phyloP scores from a whole-genome alignment of 2,113 vertebrate genomes.

The Gallinago media region DNA sequence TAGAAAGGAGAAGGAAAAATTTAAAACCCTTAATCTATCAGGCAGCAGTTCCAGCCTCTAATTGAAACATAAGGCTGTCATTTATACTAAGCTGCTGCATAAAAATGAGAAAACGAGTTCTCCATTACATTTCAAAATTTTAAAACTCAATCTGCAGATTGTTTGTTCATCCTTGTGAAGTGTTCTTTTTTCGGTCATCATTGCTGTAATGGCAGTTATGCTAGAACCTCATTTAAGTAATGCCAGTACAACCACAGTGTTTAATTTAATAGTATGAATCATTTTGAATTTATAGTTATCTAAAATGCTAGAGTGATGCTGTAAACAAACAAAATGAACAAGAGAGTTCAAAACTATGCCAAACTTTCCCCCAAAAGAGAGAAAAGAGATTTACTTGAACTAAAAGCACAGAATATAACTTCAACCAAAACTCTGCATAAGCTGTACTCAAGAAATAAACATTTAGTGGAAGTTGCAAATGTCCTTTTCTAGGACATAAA shows the following conservation, averaged over 20 bases:
- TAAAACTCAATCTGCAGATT: not conserved
- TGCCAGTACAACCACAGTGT: conserved; percentile 14
- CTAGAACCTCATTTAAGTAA: not conserved
- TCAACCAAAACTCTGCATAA: not conserved
- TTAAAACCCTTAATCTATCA: not conserved
- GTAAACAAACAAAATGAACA: conserved; percentile 13
- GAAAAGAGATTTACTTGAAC: not conserved
- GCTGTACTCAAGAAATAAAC: not conserved
- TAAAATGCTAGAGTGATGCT: not conserved
- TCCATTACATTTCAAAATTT: not conserved
- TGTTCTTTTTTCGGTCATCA: not conserved
- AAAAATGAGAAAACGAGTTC: not conserved
- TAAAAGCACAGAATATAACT: not conserved
- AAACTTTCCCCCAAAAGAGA: not conserved
- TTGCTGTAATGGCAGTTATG: not conserved
- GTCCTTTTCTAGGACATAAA: not conserved
- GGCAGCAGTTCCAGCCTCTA: not conserved
- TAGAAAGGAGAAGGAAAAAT: not conserved
- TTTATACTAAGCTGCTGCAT: not conserved
- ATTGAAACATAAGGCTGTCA: not conserved
- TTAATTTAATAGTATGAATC: not conserved
- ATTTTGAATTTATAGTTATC: not conserved
- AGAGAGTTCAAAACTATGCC: not conserved
- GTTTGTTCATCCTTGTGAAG: not conserved
- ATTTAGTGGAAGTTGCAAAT: conserved; percentile 25